Conservation (phyloP, 2,113 vertebrate species). For the Oxygymnocypris stewartii region DNA sequence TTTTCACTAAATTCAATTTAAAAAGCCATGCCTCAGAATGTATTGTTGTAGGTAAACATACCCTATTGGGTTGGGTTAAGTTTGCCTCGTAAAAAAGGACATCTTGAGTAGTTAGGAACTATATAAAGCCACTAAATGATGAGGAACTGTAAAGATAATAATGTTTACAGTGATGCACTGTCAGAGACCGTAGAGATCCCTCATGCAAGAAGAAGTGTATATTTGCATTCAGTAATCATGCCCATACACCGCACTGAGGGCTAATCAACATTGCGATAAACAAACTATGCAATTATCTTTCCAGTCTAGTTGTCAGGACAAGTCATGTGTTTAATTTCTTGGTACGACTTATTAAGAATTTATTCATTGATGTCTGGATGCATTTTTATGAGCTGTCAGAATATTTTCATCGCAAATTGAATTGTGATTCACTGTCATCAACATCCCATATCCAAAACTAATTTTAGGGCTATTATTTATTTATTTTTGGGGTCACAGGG, state of each 20-base stretch:
- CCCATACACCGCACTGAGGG: constrained; percentile 41
- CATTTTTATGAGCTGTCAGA: constrained; percentile 46
- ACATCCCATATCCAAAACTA: not conserved
- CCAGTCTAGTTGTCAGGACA: constrained; percentile 47
- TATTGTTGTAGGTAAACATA: not conserved
- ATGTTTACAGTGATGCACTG: constrained; percentile 40
- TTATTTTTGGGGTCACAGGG: not conserved
- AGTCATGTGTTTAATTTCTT: constrained; percentile 52
- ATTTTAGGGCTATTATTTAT: not conserved
- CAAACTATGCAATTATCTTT: constrained; percentile 59
- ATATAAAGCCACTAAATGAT: constrained; percentile 27
- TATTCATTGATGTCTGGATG: constrained; percentile 40
- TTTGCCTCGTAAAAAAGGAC: not conserved
- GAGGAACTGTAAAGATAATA: constrained; percentile 41
- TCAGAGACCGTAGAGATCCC: constrained; percentile 18
- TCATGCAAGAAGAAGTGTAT: constrained; percentile 40
- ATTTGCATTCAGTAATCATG: constrained; percentile 50
- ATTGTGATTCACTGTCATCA: constrained; percentile 32
- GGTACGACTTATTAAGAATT: constrained; percentile 46
- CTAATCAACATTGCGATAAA: constrained; percentile 57
- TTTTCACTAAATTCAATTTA: not conserved
- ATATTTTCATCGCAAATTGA: constrained; percentile 26
- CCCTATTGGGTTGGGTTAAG: not conserved
- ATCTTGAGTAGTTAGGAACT: constrained; percentile 8
- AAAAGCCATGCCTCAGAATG: too few relatives aligned